Evolutionary conservation across 2,888 invertebrate genomes (phyloP).

Genomic region (Eulithis prunata): DNA sequence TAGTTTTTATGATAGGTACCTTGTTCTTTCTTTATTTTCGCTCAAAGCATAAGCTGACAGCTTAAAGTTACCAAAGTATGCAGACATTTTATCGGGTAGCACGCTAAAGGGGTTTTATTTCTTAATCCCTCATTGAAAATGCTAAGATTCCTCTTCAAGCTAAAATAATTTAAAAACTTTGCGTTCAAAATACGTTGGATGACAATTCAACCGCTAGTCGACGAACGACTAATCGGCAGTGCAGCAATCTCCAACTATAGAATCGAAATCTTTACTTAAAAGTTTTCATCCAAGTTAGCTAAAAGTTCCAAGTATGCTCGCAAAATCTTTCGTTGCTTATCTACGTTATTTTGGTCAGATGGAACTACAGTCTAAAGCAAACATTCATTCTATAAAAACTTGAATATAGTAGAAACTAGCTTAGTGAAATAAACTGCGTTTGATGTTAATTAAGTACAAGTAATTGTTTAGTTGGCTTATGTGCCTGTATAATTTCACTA

Average conservation of each 20-base stretch:
- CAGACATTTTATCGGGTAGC: slow-evolving; percentile 1
- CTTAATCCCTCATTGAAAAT: slow-evolving; percentile 13
- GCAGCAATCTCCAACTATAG: slow-evolving; percentile 27
- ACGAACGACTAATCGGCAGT: slow-evolving; percentile 30
- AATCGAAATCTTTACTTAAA: slow-evolving; percentile 35
- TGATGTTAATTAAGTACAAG: too few relatives aligned
- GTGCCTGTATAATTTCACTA: too few relatives aligned
- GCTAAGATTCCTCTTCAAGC: slow-evolving; percentile 5
- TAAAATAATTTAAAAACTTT: slow-evolving; percentile 28
- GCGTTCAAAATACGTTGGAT: slow-evolving; percentile 22
- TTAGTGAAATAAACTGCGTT: too few relatives aligned
- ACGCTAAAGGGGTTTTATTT: neutral
- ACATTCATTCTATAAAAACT: too few relatives aligned
- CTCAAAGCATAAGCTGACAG: neutral
- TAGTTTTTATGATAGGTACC: too few relatives aligned
- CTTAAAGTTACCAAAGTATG: neutral
- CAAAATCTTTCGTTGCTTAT: slow-evolving; percentile 19
- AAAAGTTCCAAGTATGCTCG: slow-evolving; percentile 20
- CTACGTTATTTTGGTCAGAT: slow-evolving; percentile 17
- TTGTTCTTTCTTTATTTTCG: neutral
- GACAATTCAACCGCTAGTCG: slow-evolving; percentile 32
- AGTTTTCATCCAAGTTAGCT: slow-evolving; percentile 28
- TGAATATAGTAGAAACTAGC: too few relatives aligned
- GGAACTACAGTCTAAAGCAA: neutral
- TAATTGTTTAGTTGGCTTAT: too few relatives aligned